phyloP scores from a whole-genome alignment of 2,113 vertebrate genomes.

The Notothenia rossii region DNA sequence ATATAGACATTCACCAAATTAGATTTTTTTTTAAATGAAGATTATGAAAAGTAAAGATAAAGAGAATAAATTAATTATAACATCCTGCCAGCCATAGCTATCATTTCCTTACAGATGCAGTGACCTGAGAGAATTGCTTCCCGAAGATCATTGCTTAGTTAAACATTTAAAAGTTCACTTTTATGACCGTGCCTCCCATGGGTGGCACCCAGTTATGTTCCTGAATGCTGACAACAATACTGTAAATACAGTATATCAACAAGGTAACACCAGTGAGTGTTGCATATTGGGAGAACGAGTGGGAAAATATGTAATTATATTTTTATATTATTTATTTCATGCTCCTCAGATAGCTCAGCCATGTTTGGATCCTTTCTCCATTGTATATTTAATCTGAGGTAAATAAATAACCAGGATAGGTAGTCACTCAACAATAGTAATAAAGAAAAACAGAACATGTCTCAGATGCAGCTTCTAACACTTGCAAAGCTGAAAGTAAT shows the following conservation, averaged over 20 bases:
- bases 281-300: not conserved
- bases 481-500: not conserved
- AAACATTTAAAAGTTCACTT: too few relatives aligned
- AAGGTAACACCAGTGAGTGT: not conserved
- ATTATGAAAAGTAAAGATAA: constrained; percentile 15
- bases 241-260: not conserved
- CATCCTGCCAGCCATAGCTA: constrained; percentile 16
- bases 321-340: not conserved
- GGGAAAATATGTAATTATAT: not conserved
- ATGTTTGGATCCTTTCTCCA: constrained; percentile 7
- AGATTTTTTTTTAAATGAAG: not conserved
- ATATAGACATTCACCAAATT: not conserved
- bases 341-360: not conserved
- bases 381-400: not conserved
- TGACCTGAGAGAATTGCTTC: not conserved
- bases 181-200: not conserved
- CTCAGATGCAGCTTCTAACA: too few relatives aligned
- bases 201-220: not conserved
- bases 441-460: too few relatives aligned
- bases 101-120: not conserved
- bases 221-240: not conserved
- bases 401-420: constrained; percentile 1
- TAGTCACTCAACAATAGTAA: not conserved
- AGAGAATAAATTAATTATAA: not conserved
- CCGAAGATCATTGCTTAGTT: not conserved